Evolutionary conservation across 2,113 vertebrate species (phyloP), one percentile per base, ranked within the genome.

Genomic region (Dryoscopus gambensis): DNA sequence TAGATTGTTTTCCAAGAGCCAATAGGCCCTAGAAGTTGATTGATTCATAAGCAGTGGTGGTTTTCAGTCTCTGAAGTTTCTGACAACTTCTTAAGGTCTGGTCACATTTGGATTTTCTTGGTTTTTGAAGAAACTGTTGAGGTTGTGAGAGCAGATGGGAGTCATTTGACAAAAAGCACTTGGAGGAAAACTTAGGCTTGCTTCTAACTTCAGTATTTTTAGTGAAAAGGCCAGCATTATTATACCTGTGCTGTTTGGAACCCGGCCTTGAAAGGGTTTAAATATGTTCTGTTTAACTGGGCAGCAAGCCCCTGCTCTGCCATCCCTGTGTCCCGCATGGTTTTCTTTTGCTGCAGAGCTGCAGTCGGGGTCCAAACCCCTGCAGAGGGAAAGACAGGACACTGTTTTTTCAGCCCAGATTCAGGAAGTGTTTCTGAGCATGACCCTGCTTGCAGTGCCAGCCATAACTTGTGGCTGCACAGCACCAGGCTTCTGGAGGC

Each of bases 271-370:
- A 24, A n/a, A 14, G 25, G 9, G 19, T 91, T 74, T 84, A 52
- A 63, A 49, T 44, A 14, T 70, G 35, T 77, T 74, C 56, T 47
- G 25, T 55, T 84, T 59, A 67, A 42, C 4, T 0, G 8, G 39
- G 37, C 74, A 75, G 35, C 60, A 68, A 17, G 19, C 3, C 6
- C 42, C 42, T 1, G 0, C 42, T 49, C 30, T 67, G 28, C 69
- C 44, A 18, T 71, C 31, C 24, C 30, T 0, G 0, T 18, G 35
- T 55, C 52, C 52, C 21, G 14, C 16, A 7, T 6, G 5, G 7
- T 64, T 82, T 79, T 52, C 40, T 59, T 23, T 63, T 0, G 0
- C 76, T 62, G 22, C 63, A 37, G 33, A 77, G 39, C 78, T 78
- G 35, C 27, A 22, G n/a, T 52, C 0, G 1, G 67, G 33, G 31